These are phyloP conservation scores for Rhagologus leucostigma DNA, from an alignment of 2,113 vertebrate genomes.

Conservation along the genomic window DNA sequence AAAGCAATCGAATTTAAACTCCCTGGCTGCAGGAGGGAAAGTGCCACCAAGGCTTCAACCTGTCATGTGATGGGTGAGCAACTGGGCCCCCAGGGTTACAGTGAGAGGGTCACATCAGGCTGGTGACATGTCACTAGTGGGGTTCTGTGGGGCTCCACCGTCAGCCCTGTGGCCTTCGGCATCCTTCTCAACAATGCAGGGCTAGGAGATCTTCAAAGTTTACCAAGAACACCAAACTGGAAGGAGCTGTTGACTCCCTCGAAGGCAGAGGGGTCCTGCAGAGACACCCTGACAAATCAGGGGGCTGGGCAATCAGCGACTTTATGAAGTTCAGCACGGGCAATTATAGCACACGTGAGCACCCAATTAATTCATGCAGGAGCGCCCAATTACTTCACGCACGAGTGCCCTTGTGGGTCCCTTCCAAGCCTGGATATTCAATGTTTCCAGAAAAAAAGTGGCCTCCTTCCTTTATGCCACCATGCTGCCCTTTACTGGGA, in stretches of 20 bases:
- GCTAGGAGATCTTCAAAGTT: not conserved
- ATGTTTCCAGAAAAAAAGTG: not conserved
- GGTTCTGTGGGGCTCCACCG: not conserved
- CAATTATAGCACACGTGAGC: not conserved
- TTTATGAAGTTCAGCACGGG: not conserved
- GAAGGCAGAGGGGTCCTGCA: not conserved
- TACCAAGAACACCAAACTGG: not conserved
- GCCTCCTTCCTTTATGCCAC: not conserved
- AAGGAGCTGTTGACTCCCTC: not conserved
- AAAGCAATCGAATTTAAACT: not conserved
- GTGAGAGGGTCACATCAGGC: too few species aligned
- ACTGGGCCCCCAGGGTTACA: too few species aligned
- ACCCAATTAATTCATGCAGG: not conserved
- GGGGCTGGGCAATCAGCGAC: not conserved
- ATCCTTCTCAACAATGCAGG: not conserved
- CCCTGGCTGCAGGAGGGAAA: not conserved
- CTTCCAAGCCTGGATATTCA: not conserved
- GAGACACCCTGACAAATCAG: not conserved
- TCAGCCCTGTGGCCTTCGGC: too few species aligned
- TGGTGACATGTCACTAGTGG: not conserved
- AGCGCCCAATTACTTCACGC: rapidly evolving
- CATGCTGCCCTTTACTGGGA: not conserved
- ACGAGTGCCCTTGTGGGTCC: not conserved
- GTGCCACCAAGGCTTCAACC: not conserved
- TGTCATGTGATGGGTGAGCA: too few species aligned